These are phyloP conservation scores for Blastobasis lacticolella DNA, from an alignment of 2,888 invertebrate genomes.

Conservation along the genomic window DNA sequence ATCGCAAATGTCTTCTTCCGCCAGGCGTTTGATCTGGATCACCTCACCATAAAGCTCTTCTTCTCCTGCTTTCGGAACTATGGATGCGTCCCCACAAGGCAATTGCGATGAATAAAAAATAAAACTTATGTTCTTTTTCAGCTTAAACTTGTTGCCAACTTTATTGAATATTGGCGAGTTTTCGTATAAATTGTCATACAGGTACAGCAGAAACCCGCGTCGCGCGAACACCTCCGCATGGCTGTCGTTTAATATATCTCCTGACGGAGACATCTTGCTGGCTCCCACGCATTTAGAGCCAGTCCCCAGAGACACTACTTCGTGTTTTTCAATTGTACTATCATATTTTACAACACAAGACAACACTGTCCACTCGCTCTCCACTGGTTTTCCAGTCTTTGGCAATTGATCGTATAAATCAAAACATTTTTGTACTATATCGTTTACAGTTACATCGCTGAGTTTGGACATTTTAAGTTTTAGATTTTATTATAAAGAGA, in stretches of 20 bases:
- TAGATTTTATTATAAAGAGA: too few species aligned
- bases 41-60: conserved; percentile 42
- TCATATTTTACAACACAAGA: conserved; percentile 80
- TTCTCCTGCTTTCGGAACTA: conserved; percentile 75
- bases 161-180: conserved; percentile 43
- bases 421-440: conserved; percentile 75
- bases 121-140: conserved; percentile 78
- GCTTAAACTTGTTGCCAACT: conserved; percentile 41
- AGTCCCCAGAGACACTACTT: conserved; percentile 88
- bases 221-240: conserved; percentile 94
- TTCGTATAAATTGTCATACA: conserved; percentile 77
- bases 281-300: conserved; percentile 94
- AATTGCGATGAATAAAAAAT: conserved; percentile 90
- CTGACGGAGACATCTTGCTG: conserved; percentile 76
- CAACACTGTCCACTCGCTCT: conserved; percentile 88
- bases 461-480: background rate
- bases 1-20: conserved; percentile 24
- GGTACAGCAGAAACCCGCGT: conserved; percentile 85
- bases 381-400: conserved; percentile 86
- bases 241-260: conserved; percentile 88
- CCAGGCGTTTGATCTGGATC: conserved; percentile 32
- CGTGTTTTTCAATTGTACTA: conserved; percentile 30
- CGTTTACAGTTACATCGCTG: conserved; percentile 21
- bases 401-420: conserved; percentile 76
- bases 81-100: conserved; percentile 96